Base-by-base conservation (phyloP, 2,888 invertebrate genomes). In the Drosophila nr. medialis region DNA sequence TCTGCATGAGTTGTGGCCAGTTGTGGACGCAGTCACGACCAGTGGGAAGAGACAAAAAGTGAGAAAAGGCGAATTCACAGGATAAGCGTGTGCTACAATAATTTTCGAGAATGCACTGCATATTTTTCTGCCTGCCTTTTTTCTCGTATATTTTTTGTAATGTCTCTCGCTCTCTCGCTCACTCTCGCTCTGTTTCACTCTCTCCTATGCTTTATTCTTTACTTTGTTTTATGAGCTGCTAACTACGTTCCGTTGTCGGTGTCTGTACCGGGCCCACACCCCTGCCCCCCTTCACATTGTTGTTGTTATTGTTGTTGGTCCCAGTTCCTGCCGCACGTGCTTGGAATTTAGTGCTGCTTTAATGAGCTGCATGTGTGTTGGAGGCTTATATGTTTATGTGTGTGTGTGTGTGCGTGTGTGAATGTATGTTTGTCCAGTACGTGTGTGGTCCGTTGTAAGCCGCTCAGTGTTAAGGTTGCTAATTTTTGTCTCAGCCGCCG, bases 211-310 rank as follows among this genome's bases (percentile, higher is more conserved):
- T 60, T 51, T 68, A 38, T 58, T 50, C 40, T 64, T 65, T 79
- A 77, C 84, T 76, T 84, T 86, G 86, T 84, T 90, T 90, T 90
- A 86, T 90, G 90, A 86, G 85, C 85, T 86, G 90, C 85, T 86
- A 86, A 86, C 85, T 86, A 90, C 90, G 71, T 85, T 80, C 74
- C 80, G 75, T 75, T 80, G 71, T 75, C 72, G 76, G 49, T 69
- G 45, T 73, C 53, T 8, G 56, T 53, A 55, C 62, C 67, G 40
- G n/a, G 58, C 54, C 32, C 60, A 30, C n/a, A 11, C 18, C 50
- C 38, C 60, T 18, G 32, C 56, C 34, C 38, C 58, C 21, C 34
- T 61, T 50, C 51, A 53, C 38, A 34, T 56, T 72, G 60, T 65
- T 80, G 61, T 72, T 82, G 63, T 80, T 80, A 54, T 73, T 62